Base-by-base conservation (phyloP, 1,140 invertebrate species). In the Zelostemma sp. region DNA sequence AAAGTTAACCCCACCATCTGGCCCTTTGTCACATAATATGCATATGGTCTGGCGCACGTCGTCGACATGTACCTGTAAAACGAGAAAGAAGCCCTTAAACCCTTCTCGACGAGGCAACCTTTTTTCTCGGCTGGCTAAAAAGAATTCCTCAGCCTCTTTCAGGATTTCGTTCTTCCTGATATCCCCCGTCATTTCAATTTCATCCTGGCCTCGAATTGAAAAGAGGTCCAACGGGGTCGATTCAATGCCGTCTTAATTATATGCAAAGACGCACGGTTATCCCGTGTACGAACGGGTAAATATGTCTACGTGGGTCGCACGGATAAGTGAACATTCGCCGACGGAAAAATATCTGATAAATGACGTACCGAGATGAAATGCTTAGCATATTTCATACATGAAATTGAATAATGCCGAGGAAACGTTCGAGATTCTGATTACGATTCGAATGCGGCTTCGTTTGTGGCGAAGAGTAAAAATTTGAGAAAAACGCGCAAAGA, bases 21-120 rank as follows among this genome's bases (percentile, higher is more conserved):
- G 70, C 14, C 48, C 54, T 73, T 76, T 73, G 72, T 77, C 70
- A 72, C 73, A 70, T 77, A 79, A 80, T 80, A 80, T 80, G 77
- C 78, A 80, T 80, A 80, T 65, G 74, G 59, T 51, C 68, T 72
- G 40, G 67, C 69, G 74, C 59, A 75, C 73, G 72, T 76, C 73
- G 73, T 68, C 61, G 77, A 65, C 68, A 75, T 70, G 75, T 80
- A 75, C 76, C 78, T 79, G 77, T 76, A 60, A 64, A 59, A 64
- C 46, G 46, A 72, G 45, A 72, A 78, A 74, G 66, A 68, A 78
- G 47, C 68, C 61, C 66, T 74, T 67, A 67, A 73, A 74, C 62
- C 65, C 66, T 68, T 64, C 51, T 49, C 41, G 48, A 16, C 31
- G 54, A 43, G 41, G 43, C 53, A 19, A 19, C 53, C 41, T 55